Base-by-base conservation (phyloP, 2,888 invertebrate genomes). In the Drosophila nr. perissopoda region DNA sequence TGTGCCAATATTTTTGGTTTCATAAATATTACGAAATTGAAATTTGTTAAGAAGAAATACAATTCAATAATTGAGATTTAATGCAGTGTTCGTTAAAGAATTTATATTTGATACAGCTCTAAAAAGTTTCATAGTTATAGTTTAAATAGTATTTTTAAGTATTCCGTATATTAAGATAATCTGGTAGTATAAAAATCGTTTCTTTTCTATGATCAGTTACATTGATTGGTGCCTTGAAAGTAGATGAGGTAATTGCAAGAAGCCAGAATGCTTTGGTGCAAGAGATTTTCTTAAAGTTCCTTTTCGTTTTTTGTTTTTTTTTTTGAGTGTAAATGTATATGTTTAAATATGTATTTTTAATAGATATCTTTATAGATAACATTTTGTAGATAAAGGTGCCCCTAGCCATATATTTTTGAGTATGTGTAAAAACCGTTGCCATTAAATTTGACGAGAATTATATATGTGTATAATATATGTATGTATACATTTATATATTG, bases 161-260 rank as follows among this genome's bases (percentile, higher is more conserved):
- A 58, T 53, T 36, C 25, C 11, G 21, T 40, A 53, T 40, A 46
- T 31, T 70, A 57, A 34, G 34, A 60, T 31, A 62, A 38, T 48
- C 16, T 36, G 34, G 42, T 27, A 38, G 56, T 79, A 81, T 69
- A 81, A 65, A 79, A 87, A 69, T 60, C 66, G 33, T 48, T 4
- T 63, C 62, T 59, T 59, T 68, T 62, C 46, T 67, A 68, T 78
- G 84, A 87, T 83, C 73, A 82, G 79, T 76, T 80, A 84, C 61
- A 60, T 72, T 63, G 51, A 40, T 74, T 88, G 80, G 85, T 85
- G 85, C 90, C 70, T 76, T 77, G 75, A 74, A 89, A 88, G 83
- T 84, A 85, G 88, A 89, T 85, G 89, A 85, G 85, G 85, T 85
- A 82, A 83, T 84, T 87, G 90, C 84, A 79, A 82, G 67, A 88